phyloP scores from a whole-genome alignment of 1,140 invertebrate genomes.

The Sinonovacula constricta region DNA sequence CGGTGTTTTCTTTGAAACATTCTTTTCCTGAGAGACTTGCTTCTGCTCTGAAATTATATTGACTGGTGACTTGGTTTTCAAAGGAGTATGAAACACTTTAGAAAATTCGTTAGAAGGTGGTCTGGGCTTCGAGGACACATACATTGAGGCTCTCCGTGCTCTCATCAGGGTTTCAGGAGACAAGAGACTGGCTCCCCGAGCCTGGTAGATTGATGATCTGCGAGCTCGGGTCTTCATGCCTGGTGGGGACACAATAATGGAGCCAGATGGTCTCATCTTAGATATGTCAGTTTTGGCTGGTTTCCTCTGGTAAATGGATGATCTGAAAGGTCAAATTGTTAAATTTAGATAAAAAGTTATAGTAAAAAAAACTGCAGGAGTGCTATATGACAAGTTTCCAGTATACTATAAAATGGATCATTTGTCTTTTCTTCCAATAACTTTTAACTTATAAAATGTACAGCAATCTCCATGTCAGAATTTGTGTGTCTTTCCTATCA shows the following conservation, averaged over 20 bases:
- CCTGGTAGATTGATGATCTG: conserved; percentile 44
- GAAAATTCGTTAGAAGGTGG: conserved; percentile 13
- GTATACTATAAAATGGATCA: too few species aligned
- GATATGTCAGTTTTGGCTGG: background rate
- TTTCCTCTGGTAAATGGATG: conserved; percentile 40
- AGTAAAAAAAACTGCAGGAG: background rate
- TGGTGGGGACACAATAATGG: conserved; percentile 36
- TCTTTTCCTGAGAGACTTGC: background rate
- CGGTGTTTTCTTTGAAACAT: background rate
- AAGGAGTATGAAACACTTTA: conserved; percentile 41
- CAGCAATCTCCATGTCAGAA: too few species aligned
- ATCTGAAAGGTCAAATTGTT: conserved; percentile 23
- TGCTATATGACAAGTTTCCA: background rate
- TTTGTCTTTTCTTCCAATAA: too few species aligned
- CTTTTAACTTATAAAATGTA: too few species aligned
- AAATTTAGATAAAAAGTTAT: background rate
- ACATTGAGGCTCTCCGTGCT: conserved; percentile 31
- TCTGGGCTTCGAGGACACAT: conserved; percentile 33
- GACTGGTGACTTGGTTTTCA: background rate
- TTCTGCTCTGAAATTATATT: conserved; percentile 8
- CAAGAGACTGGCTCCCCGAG: background rate
- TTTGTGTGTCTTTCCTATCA: too few species aligned
- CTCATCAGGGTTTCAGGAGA: background rate
- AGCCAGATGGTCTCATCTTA: conserved; percentile 4
- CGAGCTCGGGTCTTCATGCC: conserved; percentile 39